These are phyloP conservation scores for Acanthurus leucopareius DNA, from an alignment of 2,797 vertebrate species.

Conservation along the genomic window DNA sequence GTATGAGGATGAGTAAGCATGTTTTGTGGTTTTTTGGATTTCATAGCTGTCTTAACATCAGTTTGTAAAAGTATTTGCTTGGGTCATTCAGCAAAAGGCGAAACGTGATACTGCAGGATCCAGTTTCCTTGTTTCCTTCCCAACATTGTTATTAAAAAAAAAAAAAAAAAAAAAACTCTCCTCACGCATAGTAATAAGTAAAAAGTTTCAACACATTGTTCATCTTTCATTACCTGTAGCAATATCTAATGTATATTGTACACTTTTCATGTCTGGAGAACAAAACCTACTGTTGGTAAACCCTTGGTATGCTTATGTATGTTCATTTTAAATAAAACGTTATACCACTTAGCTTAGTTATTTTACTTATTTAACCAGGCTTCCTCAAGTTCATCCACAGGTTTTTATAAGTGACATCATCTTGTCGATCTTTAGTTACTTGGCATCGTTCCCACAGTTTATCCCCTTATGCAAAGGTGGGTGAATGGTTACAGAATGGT, in stretches of 20 bases:
- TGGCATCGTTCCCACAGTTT: constrained; percentile 73
- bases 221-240: constrained; percentile 79
- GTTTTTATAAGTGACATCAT: constrained; percentile 71
- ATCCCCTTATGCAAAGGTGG: constrained; percentile 78
- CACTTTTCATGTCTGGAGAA: constrained; percentile 85
- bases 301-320: constrained; percentile 89
- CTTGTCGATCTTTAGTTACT: constrained; percentile 73
- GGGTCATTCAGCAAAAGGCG: constrained; percentile 75
- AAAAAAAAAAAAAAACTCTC: constrained; percentile 39
- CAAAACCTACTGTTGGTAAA: constrained; percentile 84
- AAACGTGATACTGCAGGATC: constrained; percentile 65
- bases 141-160: constrained; percentile 50
- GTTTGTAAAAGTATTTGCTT: constrained; percentile 79
- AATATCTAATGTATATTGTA: constrained; percentile 87
- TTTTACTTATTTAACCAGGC: constrained; percentile 86
- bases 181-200: constrained; percentile 62
- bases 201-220: constrained; percentile 76
- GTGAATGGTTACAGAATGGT: constrained; percentile 72
- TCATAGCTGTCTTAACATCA: constrained; percentile 82
- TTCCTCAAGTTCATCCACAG: constrained; percentile 85
- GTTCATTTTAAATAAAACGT: constrained; percentile 90
- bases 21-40: constrained; percentile 82
- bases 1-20: constrained; percentile 84
- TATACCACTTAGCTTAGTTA: constrained; percentile 87
- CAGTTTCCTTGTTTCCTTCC: constrained; percentile 68